A percentile compares a stretch with the other conserved stretches of the same genome.
Evolutionary conservation across 2,888 invertebrate species (phyloP).

Genomic region (Brassicogethes aeneus): DNA sequence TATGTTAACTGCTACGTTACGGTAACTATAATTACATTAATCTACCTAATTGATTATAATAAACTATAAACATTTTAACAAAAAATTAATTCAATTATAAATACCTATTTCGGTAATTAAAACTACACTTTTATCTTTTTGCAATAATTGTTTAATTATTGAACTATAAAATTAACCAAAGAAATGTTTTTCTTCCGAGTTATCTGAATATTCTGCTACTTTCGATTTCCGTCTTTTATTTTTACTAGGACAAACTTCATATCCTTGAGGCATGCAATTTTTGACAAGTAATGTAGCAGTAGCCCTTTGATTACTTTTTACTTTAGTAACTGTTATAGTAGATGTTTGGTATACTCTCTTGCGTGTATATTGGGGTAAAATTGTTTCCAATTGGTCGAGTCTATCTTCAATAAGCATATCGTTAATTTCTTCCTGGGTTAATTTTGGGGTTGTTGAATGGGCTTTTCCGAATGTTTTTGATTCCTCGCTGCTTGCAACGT

Average conservation of each 20-base stretch:
- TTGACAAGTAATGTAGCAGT: constrained; percentile 36
- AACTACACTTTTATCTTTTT: too few relatives aligned
- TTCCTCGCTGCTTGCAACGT: constrained; percentile 24
- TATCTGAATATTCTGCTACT: constrained; percentile 16
- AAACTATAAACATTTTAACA: too few relatives aligned
- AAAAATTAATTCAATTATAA: too few relatives aligned
- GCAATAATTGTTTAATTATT: too few relatives aligned
- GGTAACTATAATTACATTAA: too few relatives aligned
- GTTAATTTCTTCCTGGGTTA: constrained; percentile 21
- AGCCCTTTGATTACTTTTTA: constrained; percentile 26
- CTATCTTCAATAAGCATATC: constrained; percentile 37
- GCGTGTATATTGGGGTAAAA: constrained; percentile 36
- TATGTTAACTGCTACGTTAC: too few relatives aligned
- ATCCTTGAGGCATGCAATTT: constrained; percentile 37
- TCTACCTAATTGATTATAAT: too few relatives aligned
- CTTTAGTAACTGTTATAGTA: constrained; percentile 37
- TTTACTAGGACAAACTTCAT: constrained; percentile 29
- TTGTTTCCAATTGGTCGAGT: constrained; percentile 35
- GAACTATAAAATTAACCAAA: constrained; percentile 13
- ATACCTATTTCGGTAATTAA: too few relatives aligned
- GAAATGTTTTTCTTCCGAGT: constrained; percentile 15
- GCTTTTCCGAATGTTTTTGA: constrained; percentile 14
- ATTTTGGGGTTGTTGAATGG: constrained; percentile 23
- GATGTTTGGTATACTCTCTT: constrained; percentile 33
- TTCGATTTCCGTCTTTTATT: constrained; percentile 23